Evolutionary conservation across 1,140 invertebrate genomes (phyloP).

Genomic region (Ephestia elutella): DNA sequence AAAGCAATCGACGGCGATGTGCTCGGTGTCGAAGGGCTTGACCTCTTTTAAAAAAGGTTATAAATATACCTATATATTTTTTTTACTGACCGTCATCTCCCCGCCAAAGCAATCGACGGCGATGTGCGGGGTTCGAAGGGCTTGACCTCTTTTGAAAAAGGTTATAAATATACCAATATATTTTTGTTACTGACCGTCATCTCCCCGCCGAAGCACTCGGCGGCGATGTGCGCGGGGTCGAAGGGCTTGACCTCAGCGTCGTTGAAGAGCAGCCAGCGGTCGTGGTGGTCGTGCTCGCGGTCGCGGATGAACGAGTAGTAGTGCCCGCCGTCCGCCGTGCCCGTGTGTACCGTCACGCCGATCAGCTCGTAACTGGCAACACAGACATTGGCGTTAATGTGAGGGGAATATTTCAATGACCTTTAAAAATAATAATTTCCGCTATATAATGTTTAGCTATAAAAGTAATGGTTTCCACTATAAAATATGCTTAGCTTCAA

Average conservation of each 20-base stretch:
- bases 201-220: conserved; percentile 97
- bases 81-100: conserved; percentile 88
- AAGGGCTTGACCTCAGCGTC: conserved; percentile 97
- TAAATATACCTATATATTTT: not conserved
- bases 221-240: conserved; percentile 93
- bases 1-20: conserved; percentile 95
- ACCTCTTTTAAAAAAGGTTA: no score
- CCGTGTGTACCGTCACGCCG: conserved; percentile 96
- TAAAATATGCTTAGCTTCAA: no score
- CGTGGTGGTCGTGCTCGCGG: conserved; percentile 78
- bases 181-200: conserved; percentile 82
- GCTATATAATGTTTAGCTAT: no score
- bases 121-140: conserved; percentile 94
- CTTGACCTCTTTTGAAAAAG: no score
- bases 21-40: conserved; percentile 93
- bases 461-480: no score
- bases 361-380: conserved; percentile 91
- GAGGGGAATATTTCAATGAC: no score
- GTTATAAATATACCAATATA: no score
- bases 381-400: no score
- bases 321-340: conserved; percentile 96
- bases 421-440: no score
- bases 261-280: conserved; percentile 96
- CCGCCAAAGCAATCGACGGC: conserved; percentile 97
- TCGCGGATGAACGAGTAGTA: conserved; percentile 98